Conservation (phyloP, 2,888 invertebrate species). For the Eristalinus sepulchralis region DNA sequence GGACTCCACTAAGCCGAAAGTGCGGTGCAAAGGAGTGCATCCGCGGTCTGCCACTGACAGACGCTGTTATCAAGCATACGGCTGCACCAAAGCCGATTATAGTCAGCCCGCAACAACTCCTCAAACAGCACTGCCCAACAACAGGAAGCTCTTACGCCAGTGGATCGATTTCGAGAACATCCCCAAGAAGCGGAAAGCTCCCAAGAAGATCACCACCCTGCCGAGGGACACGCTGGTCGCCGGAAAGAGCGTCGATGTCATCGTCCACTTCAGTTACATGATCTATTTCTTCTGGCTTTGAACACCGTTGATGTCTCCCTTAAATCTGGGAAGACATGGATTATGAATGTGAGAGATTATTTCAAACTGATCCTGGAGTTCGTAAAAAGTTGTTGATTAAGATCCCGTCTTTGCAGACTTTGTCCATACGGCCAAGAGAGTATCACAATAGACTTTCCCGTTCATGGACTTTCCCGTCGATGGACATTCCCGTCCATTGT, state of each 20-base stretch:
- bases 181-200: constrained; percentile 90
- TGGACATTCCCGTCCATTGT: too few species aligned
- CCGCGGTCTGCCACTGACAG: constrained; percentile 70
- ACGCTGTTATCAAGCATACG: constrained; percentile 17
- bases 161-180: constrained; percentile 95
- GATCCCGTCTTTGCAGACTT: too few species aligned
- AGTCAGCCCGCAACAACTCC: constrained; percentile 77
- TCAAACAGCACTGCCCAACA: constrained; percentile 72
- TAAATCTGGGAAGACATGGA: too few species aligned
- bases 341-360: too few species aligned
- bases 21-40: constrained; percentile 84
- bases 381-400: too few species aligned
- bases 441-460: too few species aligned
- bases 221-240: constrained; percentile 82
- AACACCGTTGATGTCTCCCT: too few species aligned
- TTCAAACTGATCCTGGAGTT: too few species aligned
- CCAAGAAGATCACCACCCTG: constrained; percentile 91
- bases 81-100: constrained; percentile 72
- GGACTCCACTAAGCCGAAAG: constrained; percentile 80
- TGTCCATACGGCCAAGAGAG: too few species aligned
- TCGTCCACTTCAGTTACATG: constrained; percentile 88
- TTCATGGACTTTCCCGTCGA: too few species aligned
- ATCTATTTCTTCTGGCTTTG: too few species aligned
- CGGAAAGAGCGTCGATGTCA: constrained; percentile 76
- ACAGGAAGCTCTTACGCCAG: constrained; percentile 81